phyloP scores from a whole-genome alignment of 2,797 vertebrate species.

The Sebastes taczanowskii region DNA sequence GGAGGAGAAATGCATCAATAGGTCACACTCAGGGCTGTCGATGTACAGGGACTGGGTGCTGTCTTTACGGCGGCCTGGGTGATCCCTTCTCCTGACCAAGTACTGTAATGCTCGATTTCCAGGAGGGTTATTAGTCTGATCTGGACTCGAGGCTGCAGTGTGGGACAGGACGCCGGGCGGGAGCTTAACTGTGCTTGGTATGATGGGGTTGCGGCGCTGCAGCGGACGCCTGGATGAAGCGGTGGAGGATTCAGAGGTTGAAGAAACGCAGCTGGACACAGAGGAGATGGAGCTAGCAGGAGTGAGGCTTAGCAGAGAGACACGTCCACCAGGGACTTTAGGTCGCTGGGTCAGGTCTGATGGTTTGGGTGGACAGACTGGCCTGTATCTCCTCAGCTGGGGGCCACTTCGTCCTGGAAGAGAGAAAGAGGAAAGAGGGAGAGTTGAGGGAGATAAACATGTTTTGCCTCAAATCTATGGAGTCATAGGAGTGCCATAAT shows the following conservation, averaged over 20 bases:
- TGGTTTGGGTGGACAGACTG: constrained; percentile 54
- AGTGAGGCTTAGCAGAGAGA: constrained; percentile 33
- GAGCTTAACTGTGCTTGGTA: constrained; percentile 89
- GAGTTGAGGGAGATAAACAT: neutral
- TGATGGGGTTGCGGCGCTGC: constrained; percentile 87
- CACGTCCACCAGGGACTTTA: constrained; percentile 31
- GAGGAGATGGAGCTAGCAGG: constrained; percentile 60
- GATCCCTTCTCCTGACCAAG: constrained; percentile 79
- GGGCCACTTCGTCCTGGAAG: constrained; percentile 61
- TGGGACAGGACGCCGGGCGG: constrained; percentile 80
- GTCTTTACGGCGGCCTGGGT: constrained; percentile 86
- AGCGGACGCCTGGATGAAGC: constrained; percentile 76
- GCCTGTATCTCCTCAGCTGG: constrained; percentile 55
- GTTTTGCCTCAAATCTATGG: neutral
- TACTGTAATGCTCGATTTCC: constrained; percentile 24
- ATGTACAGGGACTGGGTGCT: constrained; percentile 89
- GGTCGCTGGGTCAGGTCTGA: constrained; percentile 47
- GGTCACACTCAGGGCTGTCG: constrained; percentile 66
- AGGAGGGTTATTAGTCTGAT: constrained; percentile 13
- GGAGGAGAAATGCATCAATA: constrained; percentile 56
- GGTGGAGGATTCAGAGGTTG: constrained; percentile 50
- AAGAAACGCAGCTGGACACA: constrained; percentile 46
- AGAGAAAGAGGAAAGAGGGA: constrained; percentile 16
- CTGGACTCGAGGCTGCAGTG: neutral
- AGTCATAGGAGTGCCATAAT: too few species aligned